Percentiles rank a stretch among this genome's conserved stretches.
These are phyloP conservation scores for Poeciliopsis turneri DNA, from an alignment of 2,797 vertebrate genomes.

Conservation along the genomic window DNA sequence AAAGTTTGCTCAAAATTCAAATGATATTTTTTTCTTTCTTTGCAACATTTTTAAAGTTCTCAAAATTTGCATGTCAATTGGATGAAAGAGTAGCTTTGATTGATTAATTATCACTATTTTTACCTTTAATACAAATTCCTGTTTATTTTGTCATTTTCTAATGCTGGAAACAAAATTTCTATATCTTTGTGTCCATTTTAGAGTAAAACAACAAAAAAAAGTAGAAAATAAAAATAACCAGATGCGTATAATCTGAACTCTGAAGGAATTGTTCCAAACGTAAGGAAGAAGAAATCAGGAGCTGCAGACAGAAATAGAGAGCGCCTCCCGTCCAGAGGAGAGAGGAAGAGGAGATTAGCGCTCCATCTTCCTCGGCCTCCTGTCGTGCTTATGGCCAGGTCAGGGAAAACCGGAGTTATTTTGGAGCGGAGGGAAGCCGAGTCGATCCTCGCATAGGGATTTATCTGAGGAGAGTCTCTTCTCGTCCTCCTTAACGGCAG, in stretches of 20 bases:
- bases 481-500: conserved; percentile 25
- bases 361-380: conserved; percentile 28
- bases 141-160: not conserved
- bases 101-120: not conserved
- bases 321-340: conserved; percentile 12
- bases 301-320: conserved; percentile 42
- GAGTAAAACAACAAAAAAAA: not conserved
- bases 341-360: conserved; percentile 53
- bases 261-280: not conserved
- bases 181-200: not conserved
- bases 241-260: not conserved
- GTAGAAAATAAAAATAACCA: not conserved
- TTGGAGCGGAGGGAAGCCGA: conserved; percentile 52
- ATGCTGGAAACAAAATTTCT: not conserved
- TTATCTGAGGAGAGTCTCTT: conserved; percentile 42
- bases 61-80: no score
- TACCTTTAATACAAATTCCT: not conserved
- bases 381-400: conserved; percentile 36
- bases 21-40: no score
- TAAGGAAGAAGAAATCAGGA: not conserved
- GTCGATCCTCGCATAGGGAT: conserved; percentile 41
- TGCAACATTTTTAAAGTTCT: no score
- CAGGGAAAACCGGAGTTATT: conserved; percentile 50
- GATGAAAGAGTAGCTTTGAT: no score
- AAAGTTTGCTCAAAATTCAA: no score